These are phyloP conservation scores for Dilophus febrilis DNA, from an alignment of 2,888 invertebrate genomes.

Conservation along the genomic window DNA sequence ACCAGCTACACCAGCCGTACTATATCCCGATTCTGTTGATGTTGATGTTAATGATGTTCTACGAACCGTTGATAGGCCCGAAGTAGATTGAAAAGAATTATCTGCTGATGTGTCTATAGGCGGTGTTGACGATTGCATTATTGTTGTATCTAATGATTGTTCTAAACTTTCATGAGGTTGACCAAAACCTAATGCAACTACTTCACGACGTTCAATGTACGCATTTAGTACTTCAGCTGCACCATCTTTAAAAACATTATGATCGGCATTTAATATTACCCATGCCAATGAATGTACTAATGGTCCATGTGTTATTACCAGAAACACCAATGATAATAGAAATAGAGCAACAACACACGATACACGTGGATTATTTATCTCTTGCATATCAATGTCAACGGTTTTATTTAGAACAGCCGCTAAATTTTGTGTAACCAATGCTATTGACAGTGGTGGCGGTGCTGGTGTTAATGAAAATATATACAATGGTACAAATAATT, in stretches of 20 bases:
- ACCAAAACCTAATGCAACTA: constrained; percentile 42
- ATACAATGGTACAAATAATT: constrained; percentile 82
- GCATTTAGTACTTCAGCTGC: constrained; percentile 49
- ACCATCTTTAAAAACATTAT: constrained; percentile 49
- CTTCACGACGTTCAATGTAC: constrained; percentile 39
- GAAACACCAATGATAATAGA: constrained; percentile 83
- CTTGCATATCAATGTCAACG: constrained; percentile 37
- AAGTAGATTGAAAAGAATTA: no score
- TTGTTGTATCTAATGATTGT: constrained; percentile 42
- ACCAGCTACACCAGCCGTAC: neutral
- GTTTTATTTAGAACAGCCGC: constrained; percentile 45
- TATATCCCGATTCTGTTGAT: no score
- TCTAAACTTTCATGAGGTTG: constrained; percentile 61
- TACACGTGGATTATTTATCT: constrained; percentile 50
- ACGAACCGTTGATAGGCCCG: no score
- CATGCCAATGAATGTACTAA: constrained; percentile 80
- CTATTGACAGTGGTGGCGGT: constrained; percentile 31
- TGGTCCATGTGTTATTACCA: constrained; percentile 81
- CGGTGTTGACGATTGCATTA: constrained; percentile 10
- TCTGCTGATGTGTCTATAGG: constrained; percentile 4
- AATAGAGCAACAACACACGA: constrained; percentile 84
- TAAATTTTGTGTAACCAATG: constrained; percentile 43
- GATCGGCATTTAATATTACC: constrained; percentile 74
- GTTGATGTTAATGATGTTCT: no score
- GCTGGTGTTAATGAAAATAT: constrained; percentile 69